These are phyloP conservation scores for Strigops habroptila DNA, from an alignment of 2,113 vertebrate species.

Conservation along the genomic window DNA sequence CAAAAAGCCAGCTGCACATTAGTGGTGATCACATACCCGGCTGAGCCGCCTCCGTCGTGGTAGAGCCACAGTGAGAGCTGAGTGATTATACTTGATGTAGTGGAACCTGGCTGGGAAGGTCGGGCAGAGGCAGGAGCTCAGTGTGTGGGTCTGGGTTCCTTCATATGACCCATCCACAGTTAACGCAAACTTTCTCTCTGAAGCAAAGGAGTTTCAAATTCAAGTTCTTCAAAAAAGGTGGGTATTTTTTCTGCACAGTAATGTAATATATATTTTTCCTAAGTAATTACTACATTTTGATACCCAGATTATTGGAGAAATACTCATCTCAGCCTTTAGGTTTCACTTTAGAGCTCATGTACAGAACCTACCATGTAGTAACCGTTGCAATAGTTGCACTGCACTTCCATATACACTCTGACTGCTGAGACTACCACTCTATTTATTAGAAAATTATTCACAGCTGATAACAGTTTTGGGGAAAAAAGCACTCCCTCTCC, in stretches of 20 bases:
- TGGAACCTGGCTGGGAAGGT: constrained; percentile 68
- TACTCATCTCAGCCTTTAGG: not conserved
- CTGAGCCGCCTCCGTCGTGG: constrained; percentile 26
- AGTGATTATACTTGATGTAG: constrained; percentile 73
- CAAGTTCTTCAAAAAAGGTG: not conserved
- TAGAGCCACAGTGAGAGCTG: not conserved
- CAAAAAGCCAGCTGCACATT: rapidly evolving
- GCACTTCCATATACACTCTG: not conserved
- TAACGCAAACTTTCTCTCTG: constrained; percentile 69
- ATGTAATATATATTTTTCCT: not conserved
- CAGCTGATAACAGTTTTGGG: not conserved
- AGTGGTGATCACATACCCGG: not conserved
- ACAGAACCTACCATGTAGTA: rapidly evolving
- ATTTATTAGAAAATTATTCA: not conserved
- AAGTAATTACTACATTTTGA: not conserved
- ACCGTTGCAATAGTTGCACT: not conserved
- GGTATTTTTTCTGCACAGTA: not conserved
- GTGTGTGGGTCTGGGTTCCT: constrained; percentile 38
- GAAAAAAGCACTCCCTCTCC: not conserved
- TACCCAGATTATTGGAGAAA: not conserved
- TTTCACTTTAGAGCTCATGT: not conserved
- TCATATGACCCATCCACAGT: constrained; percentile 75
- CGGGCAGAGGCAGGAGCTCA: constrained; percentile 19
- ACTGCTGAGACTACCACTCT: not conserved
- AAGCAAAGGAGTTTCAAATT: not conserved